Evolutionary conservation across 2,888 invertebrate genomes (phyloP).

Genomic region (Andrena trimmerana): DNA sequence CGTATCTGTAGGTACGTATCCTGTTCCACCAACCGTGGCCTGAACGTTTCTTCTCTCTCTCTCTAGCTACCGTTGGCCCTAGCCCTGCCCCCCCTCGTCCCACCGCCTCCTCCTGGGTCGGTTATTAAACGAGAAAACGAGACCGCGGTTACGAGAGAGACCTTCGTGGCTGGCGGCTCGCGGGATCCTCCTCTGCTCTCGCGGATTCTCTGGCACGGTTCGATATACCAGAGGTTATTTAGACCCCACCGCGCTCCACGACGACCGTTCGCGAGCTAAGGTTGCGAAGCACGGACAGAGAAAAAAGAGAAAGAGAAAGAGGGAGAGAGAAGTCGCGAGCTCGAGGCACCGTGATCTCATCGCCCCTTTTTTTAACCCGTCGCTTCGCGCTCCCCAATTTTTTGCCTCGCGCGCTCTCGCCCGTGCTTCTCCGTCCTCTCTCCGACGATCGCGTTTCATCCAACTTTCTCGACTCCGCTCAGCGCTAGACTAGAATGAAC

Average conservation of each 20-base stretch:
- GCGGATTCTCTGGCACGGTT: conserved; percentile 68
- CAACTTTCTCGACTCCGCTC: not conserved
- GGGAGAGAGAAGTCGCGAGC: conserved; percentile 12
- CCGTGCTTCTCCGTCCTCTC: conserved; percentile 16
- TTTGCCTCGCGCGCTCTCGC: conserved; percentile 18
- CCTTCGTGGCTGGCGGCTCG: conserved; percentile 48
- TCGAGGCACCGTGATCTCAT: conserved; percentile 48
- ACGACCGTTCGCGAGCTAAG: conserved; percentile 39
- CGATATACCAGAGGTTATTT: conserved; percentile 69
- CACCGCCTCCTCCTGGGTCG: conserved; percentile 22
- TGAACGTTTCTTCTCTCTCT: conserved; percentile 27
- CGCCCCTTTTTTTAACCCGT: conserved; percentile 49
- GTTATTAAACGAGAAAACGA: conserved; percentile 68
- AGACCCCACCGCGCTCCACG: conserved; percentile 49
- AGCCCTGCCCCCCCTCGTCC: conserved; percentile 29
- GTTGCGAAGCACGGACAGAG: conserved; percentile 17
- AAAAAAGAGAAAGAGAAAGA: not conserved
- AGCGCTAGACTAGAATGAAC: not conserved
- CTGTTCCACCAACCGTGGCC: conserved; percentile 6
- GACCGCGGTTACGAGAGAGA: conserved; percentile 61
- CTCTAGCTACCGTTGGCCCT: conserved; percentile 26
- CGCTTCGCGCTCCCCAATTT: conserved; percentile 44
- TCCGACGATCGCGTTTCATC: not conserved
- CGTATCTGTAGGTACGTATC: not conserved
- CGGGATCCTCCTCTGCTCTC: conserved; percentile 56